These are phyloP conservation scores for Reticulitermes speratus DNA, from an alignment of 1,140 invertebrate species.

Conservation along the genomic window DNA sequence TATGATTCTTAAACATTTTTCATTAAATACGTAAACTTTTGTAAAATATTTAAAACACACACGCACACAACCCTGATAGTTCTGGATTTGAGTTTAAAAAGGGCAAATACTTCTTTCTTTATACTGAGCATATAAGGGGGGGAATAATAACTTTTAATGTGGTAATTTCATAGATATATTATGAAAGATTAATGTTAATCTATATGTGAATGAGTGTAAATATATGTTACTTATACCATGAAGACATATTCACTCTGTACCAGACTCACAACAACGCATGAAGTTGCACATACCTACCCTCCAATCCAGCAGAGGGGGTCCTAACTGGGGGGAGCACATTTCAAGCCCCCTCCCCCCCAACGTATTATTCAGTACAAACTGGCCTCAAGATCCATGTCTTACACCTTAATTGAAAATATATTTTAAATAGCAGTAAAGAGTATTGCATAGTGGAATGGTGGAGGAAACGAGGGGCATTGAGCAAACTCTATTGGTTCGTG, in stretches of 20 bases:
- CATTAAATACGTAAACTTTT: slow-evolving; percentile 35
- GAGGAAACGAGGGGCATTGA: slow-evolving; percentile 22
- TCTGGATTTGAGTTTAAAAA: slow-evolving; percentile 36
- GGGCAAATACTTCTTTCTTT: slow-evolving; percentile 31
- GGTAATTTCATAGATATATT: slow-evolving; percentile 35
- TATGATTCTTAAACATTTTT: slow-evolving; percentile 35
- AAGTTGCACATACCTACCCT: slow-evolving; percentile 13
- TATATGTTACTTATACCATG: slow-evolving; percentile 36
- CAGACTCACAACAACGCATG: slow-evolving; percentile 23
- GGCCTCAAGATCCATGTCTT: not conserved
- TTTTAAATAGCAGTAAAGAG: not conserved
- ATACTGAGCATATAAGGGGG: slow-evolving; percentile 35
- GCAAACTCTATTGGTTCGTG: slow-evolving; percentile 14
- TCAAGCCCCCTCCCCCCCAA: no score
- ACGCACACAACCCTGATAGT: slow-evolving; percentile 39
- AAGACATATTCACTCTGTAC: slow-evolving; percentile 26
- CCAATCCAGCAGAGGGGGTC: not conserved
- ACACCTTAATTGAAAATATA: not conserved
- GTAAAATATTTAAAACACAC: slow-evolving; percentile 35
- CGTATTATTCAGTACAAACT: no score
- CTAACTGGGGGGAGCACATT: not conserved
- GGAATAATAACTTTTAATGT: slow-evolving; percentile 31
- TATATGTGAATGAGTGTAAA: slow-evolving; percentile 35
- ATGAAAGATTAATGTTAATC: slow-evolving; percentile 34
- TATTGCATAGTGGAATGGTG: slow-evolving; percentile 28